Base-by-base conservation (phyloP, 1,140 invertebrate species). In the Panagrolaimus sp. region DNA sequence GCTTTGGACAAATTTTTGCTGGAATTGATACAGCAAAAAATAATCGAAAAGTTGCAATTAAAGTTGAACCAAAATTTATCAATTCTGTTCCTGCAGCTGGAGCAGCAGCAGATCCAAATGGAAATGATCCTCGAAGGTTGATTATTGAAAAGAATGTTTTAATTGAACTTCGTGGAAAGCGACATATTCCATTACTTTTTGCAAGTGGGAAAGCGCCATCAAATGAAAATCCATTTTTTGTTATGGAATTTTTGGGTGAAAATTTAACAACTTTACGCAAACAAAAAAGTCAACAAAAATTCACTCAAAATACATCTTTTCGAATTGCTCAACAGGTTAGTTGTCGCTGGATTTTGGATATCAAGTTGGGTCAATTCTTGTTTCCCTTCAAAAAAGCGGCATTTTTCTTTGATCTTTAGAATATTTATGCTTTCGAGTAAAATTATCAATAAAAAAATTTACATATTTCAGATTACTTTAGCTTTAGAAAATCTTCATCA, bases 401-500 rank as follows among this genome's bases (percentile, higher is more conserved):
- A n/a, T n/a, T n/a, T n/a, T n/a, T n/a, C n/a, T n/a, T n/a, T n/a
- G n/a, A n/a, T n/a, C n/a, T n/a, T n/a, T n/a, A n/a, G n/a, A n/a
- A n/a, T n/a, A n/a, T n/a, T n/a, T n/a, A n/a, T n/a, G n/a, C n/a
- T n/a, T n/a, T n/a, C n/a, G n/a, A n/a, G n/a, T n/a, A n/a, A n/a
- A n/a, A n/a, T n/a, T n/a, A n/a, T n/a, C n/a, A n/a, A n/a, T n/a
- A n/a, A n/a, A n/a, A n/a, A n/a, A n/a, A n/a, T n/a, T n/a, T n/a
- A n/a, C n/a, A n/a, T 24, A 46, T 26, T 21, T 45, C 21, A 21
- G 44, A 48, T 17, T 45, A 17, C 17, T 26, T 58, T 58, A 14
- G 91, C 92, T 5, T 84, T 95, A 58, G 84, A 86, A 55, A 87
- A 90, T 78, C 90, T 94, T 58, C 92, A 95, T 84, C 87, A 89